phyloP scores from a whole-genome alignment of 2,797 vertebrate species.

The Nannoperca australis region DNA sequence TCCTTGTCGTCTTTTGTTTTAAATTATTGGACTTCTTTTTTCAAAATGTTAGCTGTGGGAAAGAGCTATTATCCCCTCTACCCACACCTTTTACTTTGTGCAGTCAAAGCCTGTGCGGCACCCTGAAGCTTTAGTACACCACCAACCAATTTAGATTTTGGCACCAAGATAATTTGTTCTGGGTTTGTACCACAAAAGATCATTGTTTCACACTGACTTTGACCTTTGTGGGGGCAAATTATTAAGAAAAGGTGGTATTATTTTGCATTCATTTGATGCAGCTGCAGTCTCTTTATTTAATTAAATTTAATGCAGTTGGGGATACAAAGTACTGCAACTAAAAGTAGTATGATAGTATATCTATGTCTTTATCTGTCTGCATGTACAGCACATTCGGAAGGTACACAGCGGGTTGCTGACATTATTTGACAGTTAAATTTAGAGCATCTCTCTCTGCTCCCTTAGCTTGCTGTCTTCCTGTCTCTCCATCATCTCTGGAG shows the following conservation, averaged over 20 bases:
- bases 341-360: neutral
- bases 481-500: slow-evolving; percentile 35
- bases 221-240: slow-evolving; percentile 49
- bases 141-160: slow-evolving; percentile 58
- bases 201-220: slow-evolving; percentile 53
- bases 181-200: slow-evolving; percentile 60
- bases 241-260: slow-evolving; percentile 41
- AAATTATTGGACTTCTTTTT: slow-evolving; percentile 10
- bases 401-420: neutral
- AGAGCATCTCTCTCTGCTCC: slow-evolving; percentile 16
- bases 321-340: neutral
- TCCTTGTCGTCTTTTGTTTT: slow-evolving; percentile 24
- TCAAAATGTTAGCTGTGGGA: slow-evolving; percentile 25
- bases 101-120: slow-evolving; percentile 35
- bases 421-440: slow-evolving; percentile 38
- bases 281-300: slow-evolving; percentile 18
- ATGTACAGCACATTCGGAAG: neutral
- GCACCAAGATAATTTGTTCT: slow-evolving; percentile 59
- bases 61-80: slow-evolving; percentile 31
- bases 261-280: slow-evolving; percentile 56
- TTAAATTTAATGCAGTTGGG: slow-evolving; percentile 11
- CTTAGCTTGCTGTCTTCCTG: slow-evolving; percentile 10
- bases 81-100: slow-evolving; percentile 48
- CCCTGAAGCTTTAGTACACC: slow-evolving; percentile 39
- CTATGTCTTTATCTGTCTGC: slow-evolving; percentile 9